These are phyloP conservation scores for Corynorhinus townsendii DNA, from an alignment of 2,113 vertebrate genomes.

Conservation along the genomic window DNA sequence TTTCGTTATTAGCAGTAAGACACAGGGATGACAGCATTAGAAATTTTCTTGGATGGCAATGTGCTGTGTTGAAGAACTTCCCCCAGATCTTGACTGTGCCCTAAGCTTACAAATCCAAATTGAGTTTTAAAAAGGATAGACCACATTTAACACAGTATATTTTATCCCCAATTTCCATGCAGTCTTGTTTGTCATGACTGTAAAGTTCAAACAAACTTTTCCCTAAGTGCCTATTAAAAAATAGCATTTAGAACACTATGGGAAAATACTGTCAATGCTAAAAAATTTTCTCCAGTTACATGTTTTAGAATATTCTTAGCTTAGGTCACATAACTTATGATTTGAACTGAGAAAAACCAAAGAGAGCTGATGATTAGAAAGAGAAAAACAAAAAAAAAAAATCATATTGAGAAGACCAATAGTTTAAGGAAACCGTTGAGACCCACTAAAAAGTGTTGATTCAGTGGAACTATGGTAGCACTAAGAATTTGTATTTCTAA, in stretches of 20 bases:
- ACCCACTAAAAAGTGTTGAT: neutral
- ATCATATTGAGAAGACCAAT: neutral
- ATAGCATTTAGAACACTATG: neutral
- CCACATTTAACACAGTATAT: neutral
- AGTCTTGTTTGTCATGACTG: neutral
- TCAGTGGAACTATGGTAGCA: neutral
- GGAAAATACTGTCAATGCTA: neutral
- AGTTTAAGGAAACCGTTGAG: neutral
- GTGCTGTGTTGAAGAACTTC: neutral
- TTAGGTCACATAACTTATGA: neutral
- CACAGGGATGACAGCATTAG: neutral
- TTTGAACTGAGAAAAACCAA: neutral
- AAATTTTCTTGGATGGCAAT: conserved; percentile 10
- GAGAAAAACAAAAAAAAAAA: neutral
- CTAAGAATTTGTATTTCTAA: neutral
- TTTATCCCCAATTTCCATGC: neutral
- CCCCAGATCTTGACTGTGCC: neutral
- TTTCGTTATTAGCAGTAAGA: neutral
- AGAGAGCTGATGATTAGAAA: neutral
- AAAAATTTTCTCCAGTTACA: neutral
- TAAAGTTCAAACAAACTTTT: conserved; percentile 3
- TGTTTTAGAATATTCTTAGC: neutral
- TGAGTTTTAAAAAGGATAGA: neutral
- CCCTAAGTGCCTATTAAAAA: neutral
- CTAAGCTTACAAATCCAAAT: neutral